Evolutionary conservation across 2,888 invertebrate genomes (phyloP), one percentile per base, ranked within the genome.

Genomic region (Drosophila infuscata): DNA sequence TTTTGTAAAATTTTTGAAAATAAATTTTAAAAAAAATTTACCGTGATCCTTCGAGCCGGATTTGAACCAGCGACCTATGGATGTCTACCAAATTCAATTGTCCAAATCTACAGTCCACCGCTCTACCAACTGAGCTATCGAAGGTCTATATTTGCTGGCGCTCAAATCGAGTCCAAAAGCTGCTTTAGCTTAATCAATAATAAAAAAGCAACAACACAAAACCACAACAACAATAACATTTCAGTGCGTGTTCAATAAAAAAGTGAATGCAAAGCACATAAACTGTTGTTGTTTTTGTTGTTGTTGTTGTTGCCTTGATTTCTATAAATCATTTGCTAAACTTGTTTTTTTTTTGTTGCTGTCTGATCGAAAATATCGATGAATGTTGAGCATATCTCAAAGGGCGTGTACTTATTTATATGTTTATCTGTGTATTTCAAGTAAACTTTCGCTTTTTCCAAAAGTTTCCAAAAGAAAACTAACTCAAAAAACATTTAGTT

Each of bases 41-140:
- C 17, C 0, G 11, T 9, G 32, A 59, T 70, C 70, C 69, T 70
- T 69, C 69, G 70, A 69, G 70, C 70, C 69, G 68, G 68, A 68
- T 68, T 68, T 68, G 68, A 68, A 68, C 68, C 68, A 69, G 69
- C 70, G 70, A 69, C 70, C 70, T 69, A 70, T 69, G 68, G 67
- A 67, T 67, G 48, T 66, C 67, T 67, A 49, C 11, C 65, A 3
- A 17, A 64, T 66, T 12, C 52, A 30, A 35, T 20, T 9, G 38
- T 3, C 53, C 46, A 46, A 29, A 48, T 74, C 87, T 88, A 88
- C 87, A 88, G 87, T 88, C 87, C 89, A 88, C 87, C 87, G 87
- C 87, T 88, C 87, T 88, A 88, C 87, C 89, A 88, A 88, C 87
- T 88, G 89, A 88, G 89, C 87, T 88, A 85, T 85, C 86, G 85